phyloP scores from a whole-genome alignment of 23 tunicate species.

The Ascidia mentula region DNA sequence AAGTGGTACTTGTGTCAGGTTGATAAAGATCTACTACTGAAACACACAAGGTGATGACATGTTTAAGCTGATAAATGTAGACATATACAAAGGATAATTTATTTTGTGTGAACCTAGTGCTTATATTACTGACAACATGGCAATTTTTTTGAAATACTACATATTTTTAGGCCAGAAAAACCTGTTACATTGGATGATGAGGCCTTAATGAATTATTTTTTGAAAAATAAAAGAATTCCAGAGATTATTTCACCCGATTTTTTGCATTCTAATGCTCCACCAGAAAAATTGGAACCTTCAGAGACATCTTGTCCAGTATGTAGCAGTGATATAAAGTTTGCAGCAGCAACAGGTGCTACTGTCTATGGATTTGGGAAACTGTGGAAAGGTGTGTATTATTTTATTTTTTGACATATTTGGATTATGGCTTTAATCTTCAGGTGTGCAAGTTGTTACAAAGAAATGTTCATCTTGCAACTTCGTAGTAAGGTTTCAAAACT shows the following conservation, averaged over 20 bases:
- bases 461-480: background rate
- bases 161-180: background rate
- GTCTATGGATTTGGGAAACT: slow-evolving; percentile 9
- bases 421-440: background rate
- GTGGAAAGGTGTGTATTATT: background rate
- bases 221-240: background rate
- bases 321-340: background rate
- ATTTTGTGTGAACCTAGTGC: background rate
- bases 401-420: background rate
- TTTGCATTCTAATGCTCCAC: background rate
- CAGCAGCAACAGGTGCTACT: background rate
- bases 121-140: too few relatives aligned
- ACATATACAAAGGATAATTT: too few relatives aligned
- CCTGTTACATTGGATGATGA: background rate
- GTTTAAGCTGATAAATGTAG: too few relatives aligned
- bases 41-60: background rate
- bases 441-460: background rate
- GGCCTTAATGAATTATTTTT: background rate
- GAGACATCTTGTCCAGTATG: slow-evolving; percentile 2
- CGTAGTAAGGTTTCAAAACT: slow-evolving; percentile 10
- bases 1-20: slow-evolving; percentile 7
- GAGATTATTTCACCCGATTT: background rate
- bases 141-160: background rate
- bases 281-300: background rate
- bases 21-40: background rate